These are phyloP conservation scores for Nothura maculosa DNA, from an alignment of 2,797 vertebrate species.

Conservation along the genomic window DNA sequence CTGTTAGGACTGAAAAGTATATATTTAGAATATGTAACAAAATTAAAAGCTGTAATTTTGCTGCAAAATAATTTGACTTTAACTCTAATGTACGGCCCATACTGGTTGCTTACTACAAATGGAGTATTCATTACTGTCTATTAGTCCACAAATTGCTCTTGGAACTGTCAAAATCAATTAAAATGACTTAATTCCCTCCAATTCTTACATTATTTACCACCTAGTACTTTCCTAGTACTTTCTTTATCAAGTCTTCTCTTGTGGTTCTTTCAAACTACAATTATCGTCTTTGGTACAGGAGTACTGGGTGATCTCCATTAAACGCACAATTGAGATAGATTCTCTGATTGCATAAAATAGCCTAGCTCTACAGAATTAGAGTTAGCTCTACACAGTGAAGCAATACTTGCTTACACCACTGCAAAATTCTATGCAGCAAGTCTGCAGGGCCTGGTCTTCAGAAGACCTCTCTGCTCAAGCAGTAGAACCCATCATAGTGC, in stretches of 20 bases:
- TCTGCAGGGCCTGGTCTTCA: not conserved
- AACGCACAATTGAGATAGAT: not conserved
- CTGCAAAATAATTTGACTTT: not conserved
- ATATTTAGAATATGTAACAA: not conserved
- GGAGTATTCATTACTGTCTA: not conserved
- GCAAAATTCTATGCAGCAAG: not conserved
- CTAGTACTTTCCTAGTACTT: not conserved
- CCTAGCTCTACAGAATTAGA: not conserved
- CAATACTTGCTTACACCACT: not conserved
- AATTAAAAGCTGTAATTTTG: not conserved
- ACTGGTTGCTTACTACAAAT: rapidly evolving
- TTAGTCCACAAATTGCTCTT: not conserved
- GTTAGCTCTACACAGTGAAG: not conserved
- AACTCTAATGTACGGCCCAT: not conserved
- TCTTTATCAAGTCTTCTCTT: not conserved
- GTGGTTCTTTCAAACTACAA: not conserved
- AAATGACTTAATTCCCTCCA: not conserved
- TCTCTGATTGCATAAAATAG: not conserved
- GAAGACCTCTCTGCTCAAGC: not conserved
- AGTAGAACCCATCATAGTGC: not conserved
- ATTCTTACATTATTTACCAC: not conserved
- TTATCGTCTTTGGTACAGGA: not conserved
- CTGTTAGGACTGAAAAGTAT: not conserved
- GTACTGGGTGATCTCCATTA: not conserved
- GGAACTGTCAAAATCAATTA: not conserved